A percentile compares a stretch with the other conserved stretches of the same genome.
These are phyloP conservation scores for Hirtodrosophila duncani DNA, from an alignment of 2,888 invertebrate genomes.

Conservation along the genomic window DNA sequence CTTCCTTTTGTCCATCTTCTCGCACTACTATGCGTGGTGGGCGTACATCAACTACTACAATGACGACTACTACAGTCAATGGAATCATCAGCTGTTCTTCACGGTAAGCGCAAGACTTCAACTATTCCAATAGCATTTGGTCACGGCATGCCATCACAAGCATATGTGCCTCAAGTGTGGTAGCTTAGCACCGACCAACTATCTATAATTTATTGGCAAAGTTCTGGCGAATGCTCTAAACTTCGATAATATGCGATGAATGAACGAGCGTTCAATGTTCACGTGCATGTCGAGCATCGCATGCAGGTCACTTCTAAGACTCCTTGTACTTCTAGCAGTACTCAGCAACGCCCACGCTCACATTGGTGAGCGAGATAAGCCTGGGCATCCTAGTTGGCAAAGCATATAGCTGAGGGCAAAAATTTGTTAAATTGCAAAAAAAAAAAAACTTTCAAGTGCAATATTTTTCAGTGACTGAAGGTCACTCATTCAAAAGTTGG, in stretches of 20 bases:
- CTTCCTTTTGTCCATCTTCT: slow-evolving; percentile 82
- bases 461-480: slow-evolving; percentile 12
- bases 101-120: slow-evolving; percentile 75
- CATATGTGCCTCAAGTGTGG: slow-evolving; percentile 16
- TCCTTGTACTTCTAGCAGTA: slow-evolving; percentile 14
- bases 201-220: slow-evolving; percentile 62
- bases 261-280: too few species aligned
- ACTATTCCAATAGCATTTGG: slow-evolving; percentile 10
- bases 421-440: slow-evolving; percentile 32
- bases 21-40: slow-evolving; percentile 86
- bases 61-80: slow-evolving; percentile 84
- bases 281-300: slow-evolving; percentile 27
- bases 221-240: slow-evolving; percentile 51
- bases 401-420: slow-evolving; percentile 12
- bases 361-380: slow-evolving; percentile 3
- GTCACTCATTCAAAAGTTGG: slow-evolving; percentile 34
- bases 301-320: slow-evolving; percentile 18
- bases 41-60: slow-evolving; percentile 85
- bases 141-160: slow-evolving; percentile 11
- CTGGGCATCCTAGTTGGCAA: too few species aligned
- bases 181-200: slow-evolving; percentile 8
- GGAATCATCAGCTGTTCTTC: slow-evolving; percentile 84
- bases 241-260: slow-evolving; percentile 59
- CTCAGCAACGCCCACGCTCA: neutral
- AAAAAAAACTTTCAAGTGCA: slow-evolving; percentile 42